Percentiles rank a stretch among this genome's conserved stretches.
Evolutionary conservation across 2,113 vertebrate species (phyloP).

Genomic region (Gymnarchus niloticus): DNA sequence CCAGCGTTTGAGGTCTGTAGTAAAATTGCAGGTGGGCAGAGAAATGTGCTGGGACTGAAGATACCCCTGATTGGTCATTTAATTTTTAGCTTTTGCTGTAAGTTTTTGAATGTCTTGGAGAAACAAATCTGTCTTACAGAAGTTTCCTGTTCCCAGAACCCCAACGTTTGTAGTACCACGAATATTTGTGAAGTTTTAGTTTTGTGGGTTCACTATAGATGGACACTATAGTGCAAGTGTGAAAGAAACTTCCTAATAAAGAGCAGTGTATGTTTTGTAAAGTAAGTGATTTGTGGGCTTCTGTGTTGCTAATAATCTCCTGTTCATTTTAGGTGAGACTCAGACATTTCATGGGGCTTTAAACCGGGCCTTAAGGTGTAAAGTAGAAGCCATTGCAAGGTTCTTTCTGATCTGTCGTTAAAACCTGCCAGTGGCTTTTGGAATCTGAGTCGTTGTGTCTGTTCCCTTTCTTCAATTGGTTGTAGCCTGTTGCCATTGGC

Average conservation of each 20-base stretch:
- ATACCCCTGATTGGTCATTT: neutral
- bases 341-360: too few relatives aligned
- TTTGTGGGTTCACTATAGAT: too few relatives aligned
- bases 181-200: neutral
- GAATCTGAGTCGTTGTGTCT: neutral
- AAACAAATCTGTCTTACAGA: neutral
- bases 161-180: neutral
- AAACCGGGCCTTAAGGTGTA: too few relatives aligned
- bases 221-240: too few relatives aligned
- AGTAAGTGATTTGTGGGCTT: neutral
- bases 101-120: neutral
- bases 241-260: neutral
- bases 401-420: neutral
- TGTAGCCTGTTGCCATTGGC: constrained; percentile 72
- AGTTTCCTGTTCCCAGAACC: too few relatives aligned
- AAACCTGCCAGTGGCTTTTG: neutral
- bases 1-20: neutral
- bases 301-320: too few relatives aligned
- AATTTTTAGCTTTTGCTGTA: neutral
- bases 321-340: too few relatives aligned
- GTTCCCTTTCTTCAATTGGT: constrained; percentile 19
- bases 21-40: neutral
- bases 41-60: neutral
- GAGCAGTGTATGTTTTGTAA: neutral
- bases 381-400: neutral